These are phyloP conservation scores for Muntiacus reevesi DNA, from an alignment of 2,113 vertebrate genomes.

Conservation along the genomic window DNA sequence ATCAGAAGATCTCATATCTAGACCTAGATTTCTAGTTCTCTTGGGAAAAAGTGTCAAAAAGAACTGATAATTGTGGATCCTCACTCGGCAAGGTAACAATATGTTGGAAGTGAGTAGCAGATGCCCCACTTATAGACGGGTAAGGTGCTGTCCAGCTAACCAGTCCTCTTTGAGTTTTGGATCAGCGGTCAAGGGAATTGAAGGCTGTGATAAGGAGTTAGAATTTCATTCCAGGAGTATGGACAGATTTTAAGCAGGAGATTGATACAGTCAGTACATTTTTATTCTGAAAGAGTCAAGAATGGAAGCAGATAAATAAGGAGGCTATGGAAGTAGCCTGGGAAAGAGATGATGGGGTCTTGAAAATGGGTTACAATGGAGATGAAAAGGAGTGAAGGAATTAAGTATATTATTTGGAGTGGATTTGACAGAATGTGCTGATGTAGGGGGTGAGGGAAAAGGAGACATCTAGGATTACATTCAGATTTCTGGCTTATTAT, in stretches of 20 bases:
- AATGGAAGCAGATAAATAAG: background rate
- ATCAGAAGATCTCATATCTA: background rate
- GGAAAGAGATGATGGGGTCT: background rate
- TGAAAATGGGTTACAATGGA: background rate
- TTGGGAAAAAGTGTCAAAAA: background rate
- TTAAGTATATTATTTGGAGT: background rate
- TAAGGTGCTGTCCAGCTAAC: background rate
- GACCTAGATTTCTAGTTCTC: slow-evolving; percentile 30
- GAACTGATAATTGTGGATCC: background rate
- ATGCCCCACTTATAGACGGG: background rate
- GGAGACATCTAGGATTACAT: background rate
- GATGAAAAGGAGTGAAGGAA: slow-evolving; percentile 13
- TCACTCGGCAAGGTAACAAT: background rate
- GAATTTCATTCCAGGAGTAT: background rate
- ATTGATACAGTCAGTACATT: background rate
- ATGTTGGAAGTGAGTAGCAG: background rate
- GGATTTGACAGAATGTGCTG: background rate
- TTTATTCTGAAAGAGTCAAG: background rate
- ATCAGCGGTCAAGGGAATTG: background rate
- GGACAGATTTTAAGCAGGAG: background rate
- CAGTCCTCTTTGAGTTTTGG: background rate
- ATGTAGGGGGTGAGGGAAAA: background rate
- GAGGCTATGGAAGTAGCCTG: background rate
- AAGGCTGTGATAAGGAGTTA: background rate
- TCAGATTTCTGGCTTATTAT: background rate